Conservation (phyloP, 2,113 vertebrate species). For the Mobula hypostoma region DNA sequence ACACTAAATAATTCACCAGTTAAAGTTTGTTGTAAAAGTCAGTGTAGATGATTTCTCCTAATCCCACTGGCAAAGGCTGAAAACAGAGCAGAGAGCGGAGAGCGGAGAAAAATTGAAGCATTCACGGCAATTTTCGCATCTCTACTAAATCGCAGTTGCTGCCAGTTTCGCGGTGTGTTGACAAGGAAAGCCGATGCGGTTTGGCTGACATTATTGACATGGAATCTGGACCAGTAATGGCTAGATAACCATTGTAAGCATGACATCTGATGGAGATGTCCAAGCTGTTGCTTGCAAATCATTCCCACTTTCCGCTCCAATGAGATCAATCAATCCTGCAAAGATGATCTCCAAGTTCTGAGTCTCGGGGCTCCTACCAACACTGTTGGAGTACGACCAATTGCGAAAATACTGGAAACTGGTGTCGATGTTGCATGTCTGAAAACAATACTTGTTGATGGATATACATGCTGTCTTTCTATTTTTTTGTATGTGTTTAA, state of each 20-base stretch:
- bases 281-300: neutral
- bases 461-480: neutral
- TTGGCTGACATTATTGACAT: no score
- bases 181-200: no score
- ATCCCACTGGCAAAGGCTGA: no score
- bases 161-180: no score
- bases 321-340: neutral
- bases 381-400: neutral
- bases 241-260: neutral
- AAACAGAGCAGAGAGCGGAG: no score
- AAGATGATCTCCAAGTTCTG: neutral
- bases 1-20: no score
- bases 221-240: neutral
- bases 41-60: no score
- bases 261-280: neutral
- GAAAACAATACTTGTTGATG: neutral
- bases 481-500: no score
- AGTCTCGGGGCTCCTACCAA: neutral
- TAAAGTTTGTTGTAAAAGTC: no score
- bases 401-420: neutral
- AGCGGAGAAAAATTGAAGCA: no score
- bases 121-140: no score
- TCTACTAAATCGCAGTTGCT: no score
- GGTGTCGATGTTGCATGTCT: neutral
- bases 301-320: neutral